These are phyloP conservation scores for Aphodius granarius DNA, from an alignment of 2,888 invertebrate genomes.

Conservation along the genomic window DNA sequence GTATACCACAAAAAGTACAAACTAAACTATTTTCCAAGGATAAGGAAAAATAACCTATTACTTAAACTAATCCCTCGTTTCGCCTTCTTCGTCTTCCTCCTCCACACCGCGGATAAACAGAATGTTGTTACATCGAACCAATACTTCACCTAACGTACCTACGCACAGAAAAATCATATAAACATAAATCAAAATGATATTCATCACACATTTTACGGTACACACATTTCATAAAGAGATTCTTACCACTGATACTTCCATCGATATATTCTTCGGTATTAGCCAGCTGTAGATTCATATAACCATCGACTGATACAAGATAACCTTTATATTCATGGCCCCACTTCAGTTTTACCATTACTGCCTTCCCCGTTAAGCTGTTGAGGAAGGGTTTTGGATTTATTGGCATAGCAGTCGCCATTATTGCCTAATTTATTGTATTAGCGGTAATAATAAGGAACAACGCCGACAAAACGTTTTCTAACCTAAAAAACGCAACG, in stretches of 20 bases:
- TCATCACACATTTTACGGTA: not conserved
- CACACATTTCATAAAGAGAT: not conserved
- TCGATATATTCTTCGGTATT: constrained; percentile 98
- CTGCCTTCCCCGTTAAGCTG: constrained; percentile 96
- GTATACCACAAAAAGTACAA: not conserved
- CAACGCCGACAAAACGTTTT: constrained; percentile 8
- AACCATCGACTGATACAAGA: constrained; percentile 96
- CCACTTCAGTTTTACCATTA: constrained; percentile 98
- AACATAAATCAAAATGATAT: not conserved
- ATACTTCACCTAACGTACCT: constrained; percentile 93
- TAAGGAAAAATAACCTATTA: not conserved
- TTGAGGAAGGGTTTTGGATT: constrained; percentile 99
- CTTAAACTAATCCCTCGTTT: constrained; percentile 78
- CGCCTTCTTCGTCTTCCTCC: constrained; percentile 96
- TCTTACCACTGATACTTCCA: constrained; percentile 79
- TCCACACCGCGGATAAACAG: constrained; percentile 93
- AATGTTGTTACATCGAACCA: constrained; percentile 97
- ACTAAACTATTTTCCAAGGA: not conserved
- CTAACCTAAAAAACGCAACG: constrained; percentile 21
- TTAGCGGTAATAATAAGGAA: constrained; percentile 7
- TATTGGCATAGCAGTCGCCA: constrained; percentile 90
- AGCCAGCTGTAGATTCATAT: constrained; percentile 98
- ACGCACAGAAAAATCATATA: constrained; percentile 31
- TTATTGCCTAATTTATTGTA: constrained; percentile 45
- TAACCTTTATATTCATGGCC: constrained; percentile 99